A percentile compares a stretch with the other conserved stretches of the same genome.
Conservation (phyloP, 2,888 invertebrate genomes). For the Agrotis exclamationis region DNA sequence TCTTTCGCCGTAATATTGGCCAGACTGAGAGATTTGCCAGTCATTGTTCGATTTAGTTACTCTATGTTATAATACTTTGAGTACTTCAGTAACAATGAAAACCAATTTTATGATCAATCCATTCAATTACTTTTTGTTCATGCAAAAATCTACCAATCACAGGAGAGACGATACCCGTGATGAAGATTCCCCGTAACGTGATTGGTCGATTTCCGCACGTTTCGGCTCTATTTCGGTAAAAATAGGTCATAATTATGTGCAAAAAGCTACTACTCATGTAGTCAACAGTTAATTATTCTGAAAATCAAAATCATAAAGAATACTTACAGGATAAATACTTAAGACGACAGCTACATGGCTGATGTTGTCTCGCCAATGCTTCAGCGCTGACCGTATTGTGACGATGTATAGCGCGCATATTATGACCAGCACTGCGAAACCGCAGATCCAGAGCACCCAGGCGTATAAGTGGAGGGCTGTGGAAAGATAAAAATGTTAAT, state of each 20-base stretch:
- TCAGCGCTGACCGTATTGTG: constrained; percentile 90
- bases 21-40: constrained; percentile 2
- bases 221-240: background rate
- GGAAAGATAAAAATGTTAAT: constrained; percentile 59
- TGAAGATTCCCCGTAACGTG: background rate
- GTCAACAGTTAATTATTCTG: background rate
- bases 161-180: background rate
- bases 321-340: constrained; percentile 92
- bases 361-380: constrained; percentile 88
- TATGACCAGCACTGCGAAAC: constrained; percentile 86
- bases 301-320: background rate
- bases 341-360: constrained; percentile 91
- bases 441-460: constrained; percentile 89
- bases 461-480: constrained; percentile 91
- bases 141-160: background rate
- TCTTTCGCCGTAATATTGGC: background rate
- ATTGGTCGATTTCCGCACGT: background rate
- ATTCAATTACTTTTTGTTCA: constrained; percentile 25
- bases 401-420: constrained; percentile 89
- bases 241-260: background rate
- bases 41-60: constrained; percentile 13
- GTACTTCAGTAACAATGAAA: constrained; percentile 37
- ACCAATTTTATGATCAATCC: constrained; percentile 19
- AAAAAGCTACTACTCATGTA: background rate
- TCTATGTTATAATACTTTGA: constrained; percentile 3